Percentiles rank a stretch among this genome's conserved stretches.
These are phyloP conservation scores for Toxonevra muliebris DNA, from an alignment of 2,888 invertebrate species.

Conservation along the genomic window DNA sequence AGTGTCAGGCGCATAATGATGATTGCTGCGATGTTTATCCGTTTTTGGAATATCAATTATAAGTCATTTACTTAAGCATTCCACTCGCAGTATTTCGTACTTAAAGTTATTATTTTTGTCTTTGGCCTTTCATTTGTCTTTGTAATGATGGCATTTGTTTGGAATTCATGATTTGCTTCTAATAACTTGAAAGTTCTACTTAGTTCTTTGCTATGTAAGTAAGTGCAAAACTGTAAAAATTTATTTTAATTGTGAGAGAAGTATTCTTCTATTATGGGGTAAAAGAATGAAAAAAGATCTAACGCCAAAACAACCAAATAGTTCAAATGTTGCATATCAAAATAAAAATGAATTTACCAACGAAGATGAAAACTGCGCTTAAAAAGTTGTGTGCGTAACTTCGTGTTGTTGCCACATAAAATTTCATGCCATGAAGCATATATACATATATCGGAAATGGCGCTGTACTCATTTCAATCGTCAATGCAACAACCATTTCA, in stretches of 20 bases:
- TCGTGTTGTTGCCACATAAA: not conserved
- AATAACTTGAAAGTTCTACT: not conserved
- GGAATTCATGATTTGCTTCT: conserved; percentile 15
- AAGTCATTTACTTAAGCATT: conserved; percentile 50
- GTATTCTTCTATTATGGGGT: too few relatives aligned
- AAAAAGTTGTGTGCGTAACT: not conserved
- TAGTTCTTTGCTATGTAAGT: not conserved
- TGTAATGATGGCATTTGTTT: not conserved
- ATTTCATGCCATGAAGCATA: not conserved
- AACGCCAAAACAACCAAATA: too few relatives aligned
- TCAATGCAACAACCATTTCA: not conserved
- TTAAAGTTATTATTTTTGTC: conserved; percentile 7
- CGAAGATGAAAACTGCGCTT: too few relatives aligned
- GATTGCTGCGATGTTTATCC: conserved; percentile 47
- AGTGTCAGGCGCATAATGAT: conserved; percentile 28
- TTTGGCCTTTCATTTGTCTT: conserved; percentile 4
- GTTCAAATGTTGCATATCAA: too few relatives aligned
- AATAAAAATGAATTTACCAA: too few relatives aligned
- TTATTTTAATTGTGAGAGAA: conserved; percentile 4
- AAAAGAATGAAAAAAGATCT: too few relatives aligned
- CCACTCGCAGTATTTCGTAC: not conserved
- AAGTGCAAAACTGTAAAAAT: not conserved
- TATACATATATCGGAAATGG: not conserved
- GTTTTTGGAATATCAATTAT: conserved; percentile 59
- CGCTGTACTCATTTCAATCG: conserved; percentile 18